Percentiles rank a stretch among this genome's conserved stretches.
These are phyloP conservation scores for Mechanitis messenoides DNA, from an alignment of 2,888 invertebrate genomes.

Conservation along the genomic window DNA sequence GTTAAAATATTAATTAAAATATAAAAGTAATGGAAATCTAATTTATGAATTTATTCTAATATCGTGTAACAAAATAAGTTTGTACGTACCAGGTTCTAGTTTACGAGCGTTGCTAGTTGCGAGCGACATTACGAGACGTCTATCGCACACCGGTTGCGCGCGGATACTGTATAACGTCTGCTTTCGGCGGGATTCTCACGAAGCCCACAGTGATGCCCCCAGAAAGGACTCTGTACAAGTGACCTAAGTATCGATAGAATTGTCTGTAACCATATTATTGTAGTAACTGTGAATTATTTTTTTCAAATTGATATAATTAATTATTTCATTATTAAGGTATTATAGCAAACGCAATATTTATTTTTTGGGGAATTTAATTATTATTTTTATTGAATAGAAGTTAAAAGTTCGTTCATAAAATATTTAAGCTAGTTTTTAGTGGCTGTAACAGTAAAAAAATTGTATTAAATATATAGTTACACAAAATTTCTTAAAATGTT, in stretches of 20 bases:
- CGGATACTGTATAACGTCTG: slow-evolving; percentile 45
- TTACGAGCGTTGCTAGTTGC: slow-evolving; percentile 34
- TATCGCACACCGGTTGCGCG: slow-evolving; percentile 54
- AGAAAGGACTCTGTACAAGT: slow-evolving; percentile 29
- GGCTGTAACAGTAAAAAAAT: no score
- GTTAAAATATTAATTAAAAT: neutral
- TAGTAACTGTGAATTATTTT: neutral
- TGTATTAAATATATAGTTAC: neutral
- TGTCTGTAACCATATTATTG: slow-evolving; percentile 22
- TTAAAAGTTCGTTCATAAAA: no score
- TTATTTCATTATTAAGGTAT: neutral
- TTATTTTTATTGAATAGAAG: no score
- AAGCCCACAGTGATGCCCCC: slow-evolving; percentile 31
- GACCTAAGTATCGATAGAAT: slow-evolving; percentile 42
- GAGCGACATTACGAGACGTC: slow-evolving; percentile 46
- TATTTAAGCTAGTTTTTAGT: no score
- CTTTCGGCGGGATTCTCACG: slow-evolving; percentile 47
- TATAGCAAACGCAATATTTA: neutral
- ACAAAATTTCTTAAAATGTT: neutral
- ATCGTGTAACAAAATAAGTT: slow-evolving; percentile 25
- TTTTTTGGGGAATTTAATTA: no score
- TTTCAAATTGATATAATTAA: no score
- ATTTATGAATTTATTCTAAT: slow-evolving; percentile 5
- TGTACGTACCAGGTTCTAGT: slow-evolving; percentile 52
- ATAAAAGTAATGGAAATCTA: neutral